Conservation (phyloP, 2,113 vertebrate species). For the Varanus salvator region DNA sequence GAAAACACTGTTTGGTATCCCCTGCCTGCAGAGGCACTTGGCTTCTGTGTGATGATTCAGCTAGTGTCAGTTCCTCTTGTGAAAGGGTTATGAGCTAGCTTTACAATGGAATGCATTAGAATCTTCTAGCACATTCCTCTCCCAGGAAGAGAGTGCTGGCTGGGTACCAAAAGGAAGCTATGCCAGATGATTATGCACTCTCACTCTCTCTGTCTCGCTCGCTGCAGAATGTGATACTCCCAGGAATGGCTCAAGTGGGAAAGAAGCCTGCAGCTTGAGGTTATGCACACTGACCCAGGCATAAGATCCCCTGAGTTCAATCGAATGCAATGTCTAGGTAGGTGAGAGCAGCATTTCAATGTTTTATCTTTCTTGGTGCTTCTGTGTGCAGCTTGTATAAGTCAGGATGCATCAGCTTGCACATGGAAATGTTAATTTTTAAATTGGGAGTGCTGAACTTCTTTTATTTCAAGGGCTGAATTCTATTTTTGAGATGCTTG, state of each 20-base stretch:
- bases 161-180: neutral
- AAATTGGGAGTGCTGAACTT: neutral
- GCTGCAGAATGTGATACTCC: neutral
- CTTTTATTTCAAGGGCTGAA: too few species aligned
- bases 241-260: neutral
- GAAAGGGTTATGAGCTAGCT: constrained; percentile 3
- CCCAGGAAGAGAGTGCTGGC: neutral
- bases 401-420: neutral
- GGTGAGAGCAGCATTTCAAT: neutral
- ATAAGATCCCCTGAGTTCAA: neutral
- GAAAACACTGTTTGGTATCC: neutral
- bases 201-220: neutral
- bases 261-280: neutral
- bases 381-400: neutral
- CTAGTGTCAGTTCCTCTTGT: neutral
- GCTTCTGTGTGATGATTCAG: neutral
- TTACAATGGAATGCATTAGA: neutral
- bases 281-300: neutral
- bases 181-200: neutral
- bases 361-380: neutral
- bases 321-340: neutral
- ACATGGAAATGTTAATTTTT: neutral
- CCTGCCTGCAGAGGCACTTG: neutral
- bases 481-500: too few species aligned
- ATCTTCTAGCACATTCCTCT: neutral